Base-by-base conservation (phyloP, 2,113 vertebrate species). In the Ictalurus punctatus region DNA sequence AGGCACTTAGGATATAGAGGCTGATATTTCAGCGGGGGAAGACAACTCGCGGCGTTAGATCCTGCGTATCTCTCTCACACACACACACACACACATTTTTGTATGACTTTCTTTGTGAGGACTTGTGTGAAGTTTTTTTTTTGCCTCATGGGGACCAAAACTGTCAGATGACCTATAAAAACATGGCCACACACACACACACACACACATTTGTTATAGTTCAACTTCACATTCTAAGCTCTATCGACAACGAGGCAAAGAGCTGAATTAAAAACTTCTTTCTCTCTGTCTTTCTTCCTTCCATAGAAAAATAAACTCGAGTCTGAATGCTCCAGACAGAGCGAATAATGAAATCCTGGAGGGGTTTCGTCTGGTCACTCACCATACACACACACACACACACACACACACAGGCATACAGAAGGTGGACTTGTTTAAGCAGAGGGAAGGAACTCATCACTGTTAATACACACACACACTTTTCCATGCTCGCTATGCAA, bases 271-370 rank as follows among this genome's bases (percentile, higher is more conserved):
- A 88, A 86, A 87, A 82, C 30, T 23, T 80, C 27, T 56, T 59
- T 67, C 44, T 63, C 30, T 10, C 80, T 7, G 63, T 81, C 67
- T 83, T 67, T 84, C 27, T 69, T 30, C 82, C 27, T 23, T 74
- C 82, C 19, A 10, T 86, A 83, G 89, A 90, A 90, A 92, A 91
- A 92, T 90, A 92, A 92, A 91, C 86, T 78, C n/a, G 3, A 61
- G 84, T 90, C 90, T 88, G 86, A 84, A 78, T 82, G 58, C 80
- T 83, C 34, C 88, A 85, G 76, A 90, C 84, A 85, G 87, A 83
- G 87, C 86, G 87, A 91, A 90, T 85, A 92, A 92, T 90, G 83
- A 84, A 89, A 91, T 87, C 91, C 73, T 81, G 48, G 10, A 78
- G 74, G 10, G 74, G 40, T 48, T 78, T 78, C 16, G 25, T 78